Evolutionary conservation across 2,888 invertebrate genomes (phyloP), one percentile per base, ranked within the genome.

Genomic region (Priocnemis perturbator): DNA sequence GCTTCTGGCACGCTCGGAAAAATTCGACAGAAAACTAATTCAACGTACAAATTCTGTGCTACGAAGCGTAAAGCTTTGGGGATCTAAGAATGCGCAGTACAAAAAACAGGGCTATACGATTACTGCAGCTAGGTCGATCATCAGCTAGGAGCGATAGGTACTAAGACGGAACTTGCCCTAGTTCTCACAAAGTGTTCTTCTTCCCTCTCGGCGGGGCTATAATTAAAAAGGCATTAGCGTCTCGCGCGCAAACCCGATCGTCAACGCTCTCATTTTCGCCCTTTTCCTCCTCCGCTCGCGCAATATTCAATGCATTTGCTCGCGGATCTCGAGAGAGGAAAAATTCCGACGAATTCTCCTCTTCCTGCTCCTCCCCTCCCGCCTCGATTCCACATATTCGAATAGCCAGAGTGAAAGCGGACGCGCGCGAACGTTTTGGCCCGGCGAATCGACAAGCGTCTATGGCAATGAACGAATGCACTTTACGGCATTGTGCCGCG

Each of bases 61-160:
- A 50, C n/a, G 7, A 50, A 50, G 50, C 50, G 17, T 50, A 2
- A 50, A 50, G 50, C 50, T n/a, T 9, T 19, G 50, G 19, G 50
- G 50, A 19, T 50, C 50, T 50, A 19, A 50, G 5, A 19, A 50
- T 50, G 50, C 50, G 50, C 50, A 19, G 50, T 19, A 19, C 50
- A 50, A 50, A 50, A 19, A 50, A 19, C 17, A 19, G 50, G 50
- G 50, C 9, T 50, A 50, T 50, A 37, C 50, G 50, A 19, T 50
- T 50, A 19, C 19, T 50, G 50, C 50, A 50, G 37, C 50, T 50
- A 50, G 37, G 50, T 50, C 50, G n/a, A 19, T 37, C 37, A 37
- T 50, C 19, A 50, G 50, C 50, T 19, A 50, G 50, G 50, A 50
- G 50, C 50, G n/a, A 50, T 17, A 50, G 50, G 50, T 17, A 19